Percentiles rank a stretch among this genome's conserved stretches.
Conservation (phyloP, 2,113 vertebrate species). For the Solenodon paradoxus region DNA sequence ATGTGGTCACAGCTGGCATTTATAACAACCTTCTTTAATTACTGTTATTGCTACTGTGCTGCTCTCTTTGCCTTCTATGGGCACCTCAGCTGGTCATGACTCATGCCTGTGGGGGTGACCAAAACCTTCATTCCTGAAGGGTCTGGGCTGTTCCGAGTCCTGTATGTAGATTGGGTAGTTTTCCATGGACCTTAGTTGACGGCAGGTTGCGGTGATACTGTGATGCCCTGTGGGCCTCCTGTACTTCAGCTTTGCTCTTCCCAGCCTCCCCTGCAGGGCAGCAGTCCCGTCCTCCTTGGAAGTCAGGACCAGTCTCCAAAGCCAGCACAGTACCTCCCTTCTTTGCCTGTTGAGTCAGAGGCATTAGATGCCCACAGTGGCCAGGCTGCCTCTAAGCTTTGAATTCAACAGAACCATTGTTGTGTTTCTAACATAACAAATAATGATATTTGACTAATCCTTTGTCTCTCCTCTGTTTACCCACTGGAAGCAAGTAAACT, state of each 20-base stretch:
- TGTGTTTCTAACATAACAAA: neutral
- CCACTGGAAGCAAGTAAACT: neutral
- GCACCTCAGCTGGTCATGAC: neutral
- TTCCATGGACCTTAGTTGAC: neutral
- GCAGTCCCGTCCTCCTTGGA: too few relatives aligned
- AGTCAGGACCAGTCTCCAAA: neutral
- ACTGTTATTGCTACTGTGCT: neutral
- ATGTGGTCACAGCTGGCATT: fast-evolving
- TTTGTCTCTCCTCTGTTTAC: neutral
- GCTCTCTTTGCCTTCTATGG: neutral
- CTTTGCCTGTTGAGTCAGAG: neutral
- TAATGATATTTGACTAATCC: neutral
- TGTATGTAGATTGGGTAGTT: neutral
- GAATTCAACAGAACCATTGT: neutral
- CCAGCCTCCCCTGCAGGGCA: neutral
- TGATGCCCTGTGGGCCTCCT: neutral
- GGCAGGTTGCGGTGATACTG: neutral
- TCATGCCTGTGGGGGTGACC: neutral
- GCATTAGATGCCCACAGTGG: neutral
- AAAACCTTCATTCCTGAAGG: neutral
- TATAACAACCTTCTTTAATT: neutral
- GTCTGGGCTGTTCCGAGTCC: neutral
- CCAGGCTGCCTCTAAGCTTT: neutral
- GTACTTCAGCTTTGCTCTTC: too few relatives aligned
- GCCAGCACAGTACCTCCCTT: neutral